Evolutionary conservation across 2,113 vertebrate species (phyloP), one percentile per base, ranked within the genome.

Genomic region (Columba livia): DNA sequence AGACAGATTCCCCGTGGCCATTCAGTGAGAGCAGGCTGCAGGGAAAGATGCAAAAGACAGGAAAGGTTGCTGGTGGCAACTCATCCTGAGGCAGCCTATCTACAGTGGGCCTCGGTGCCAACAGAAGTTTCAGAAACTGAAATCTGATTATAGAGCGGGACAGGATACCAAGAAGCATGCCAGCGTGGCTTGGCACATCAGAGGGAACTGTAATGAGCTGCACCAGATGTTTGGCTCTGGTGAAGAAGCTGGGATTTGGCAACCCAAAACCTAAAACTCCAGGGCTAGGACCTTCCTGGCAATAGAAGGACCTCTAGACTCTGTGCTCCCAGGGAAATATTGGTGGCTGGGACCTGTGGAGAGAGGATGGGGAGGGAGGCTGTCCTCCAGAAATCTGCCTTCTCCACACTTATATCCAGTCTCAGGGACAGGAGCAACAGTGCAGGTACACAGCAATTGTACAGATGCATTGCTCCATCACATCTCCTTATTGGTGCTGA

Each of bases 311-410:
- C 9, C 11, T n/a, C 15, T 32, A 34, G 17, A 34, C 10, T 2
- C 31, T 0, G 0, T 7, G 17, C 7, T 51, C 53, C 38, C 7
- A 32, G 3, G 2, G 23, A 28, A 79, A 17, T 38, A 29, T 40
- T 5, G 2, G 47, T 31, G 38, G 9, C 32, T 51, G 16, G 40
- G 25, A 73, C 3, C 5, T 31, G n/a, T 3, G 2, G 9, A 19
- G n/a, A 54, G 6, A 15, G 11, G 17, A 19, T 54, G 24, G 28
- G 44, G 20, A 91, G 15, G 21, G 7, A 8, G 5, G 0, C 19
- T 58, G 28, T 70, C 14, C 51, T 75, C 42, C 0, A 1, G 17
- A 6, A 5, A 3, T 60, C 50, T 73, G 11, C 19, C 4, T 38
- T 38, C 26, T 44, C 26, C 47, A 23, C 15, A 11, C 6, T 38